These are phyloP conservation scores for Canis aureus DNA, from an alignment of 2,113 vertebrate species.

Conservation along the genomic window DNA sequence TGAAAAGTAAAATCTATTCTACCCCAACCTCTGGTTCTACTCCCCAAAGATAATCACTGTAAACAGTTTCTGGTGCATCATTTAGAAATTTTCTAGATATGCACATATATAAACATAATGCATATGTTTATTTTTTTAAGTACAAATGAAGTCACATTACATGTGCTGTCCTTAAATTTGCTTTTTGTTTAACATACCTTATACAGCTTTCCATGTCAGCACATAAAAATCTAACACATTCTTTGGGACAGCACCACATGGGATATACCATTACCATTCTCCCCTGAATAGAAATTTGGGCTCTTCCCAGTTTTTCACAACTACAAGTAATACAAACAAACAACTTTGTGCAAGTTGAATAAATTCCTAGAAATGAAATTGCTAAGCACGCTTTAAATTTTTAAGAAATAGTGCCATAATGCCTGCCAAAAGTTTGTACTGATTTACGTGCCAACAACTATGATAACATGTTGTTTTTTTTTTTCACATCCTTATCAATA, in stretches of 20 bases:
- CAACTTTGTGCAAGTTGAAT: neutral
- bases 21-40: neutral
- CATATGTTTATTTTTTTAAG: neutral
- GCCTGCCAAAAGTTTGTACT: neutral
- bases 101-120: neutral
- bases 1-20: neutral
- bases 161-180: neutral
- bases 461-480: neutral
- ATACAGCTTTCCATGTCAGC: neutral
- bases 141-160: slow-evolving; percentile 10
- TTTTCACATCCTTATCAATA: slow-evolving; percentile 15
- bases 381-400: neutral
- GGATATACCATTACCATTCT: neutral
- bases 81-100: slow-evolving; percentile 5
- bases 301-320: neutral
- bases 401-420: neutral
- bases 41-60: neutral
- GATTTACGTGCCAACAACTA: neutral
- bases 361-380: slow-evolving; percentile 26
- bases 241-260: neutral
- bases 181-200: neutral
- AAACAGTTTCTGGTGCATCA: neutral
- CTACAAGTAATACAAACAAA: slow-evolving; percentile 15
- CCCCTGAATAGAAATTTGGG: neutral
- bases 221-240: slow-evolving; percentile 47